phyloP scores from a whole-genome alignment of 2,113 vertebrate species.

The Sclerurus mexicanus region DNA sequence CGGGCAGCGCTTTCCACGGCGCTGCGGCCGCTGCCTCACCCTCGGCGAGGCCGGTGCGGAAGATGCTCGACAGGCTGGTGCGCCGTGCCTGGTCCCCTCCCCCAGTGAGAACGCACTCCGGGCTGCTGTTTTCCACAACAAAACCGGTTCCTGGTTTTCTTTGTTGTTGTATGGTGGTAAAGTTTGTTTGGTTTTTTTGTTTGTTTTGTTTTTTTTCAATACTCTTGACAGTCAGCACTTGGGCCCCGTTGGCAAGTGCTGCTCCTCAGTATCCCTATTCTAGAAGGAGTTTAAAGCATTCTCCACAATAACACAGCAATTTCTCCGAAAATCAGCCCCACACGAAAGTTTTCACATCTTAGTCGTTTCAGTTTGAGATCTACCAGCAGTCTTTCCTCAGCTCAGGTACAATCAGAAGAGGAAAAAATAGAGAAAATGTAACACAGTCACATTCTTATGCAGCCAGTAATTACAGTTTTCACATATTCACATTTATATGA shows the following conservation, averaged over 20 bases:
- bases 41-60: not conserved
- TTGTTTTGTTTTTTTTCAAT: too few species aligned
- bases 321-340: not conserved
- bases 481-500: not conserved
- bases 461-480: not conserved
- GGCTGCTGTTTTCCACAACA: too few species aligned
- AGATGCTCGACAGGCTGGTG: rapidly evolving
- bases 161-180: too few species aligned
- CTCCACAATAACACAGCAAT: rapidly evolving
- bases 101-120: not conserved
- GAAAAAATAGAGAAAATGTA: not conserved
- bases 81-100: rapidly evolving
- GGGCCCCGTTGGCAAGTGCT: rapidly evolving
- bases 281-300: not conserved
- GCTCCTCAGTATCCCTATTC: rapidly evolving
- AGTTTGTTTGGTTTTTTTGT: too few species aligned
- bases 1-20: not conserved
- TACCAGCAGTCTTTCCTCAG: not conserved
- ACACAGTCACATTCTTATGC: rapidly evolving
- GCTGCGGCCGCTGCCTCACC: rapidly evolving
- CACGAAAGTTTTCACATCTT: not conserved
- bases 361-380: not conserved
- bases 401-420: not conserved
- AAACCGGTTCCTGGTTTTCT: rapidly evolving
- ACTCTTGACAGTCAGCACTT: rapidly evolving